These are phyloP conservation scores for Psettodes erumei DNA, from an alignment of 2,113 vertebrate species.

Conservation along the genomic window DNA sequence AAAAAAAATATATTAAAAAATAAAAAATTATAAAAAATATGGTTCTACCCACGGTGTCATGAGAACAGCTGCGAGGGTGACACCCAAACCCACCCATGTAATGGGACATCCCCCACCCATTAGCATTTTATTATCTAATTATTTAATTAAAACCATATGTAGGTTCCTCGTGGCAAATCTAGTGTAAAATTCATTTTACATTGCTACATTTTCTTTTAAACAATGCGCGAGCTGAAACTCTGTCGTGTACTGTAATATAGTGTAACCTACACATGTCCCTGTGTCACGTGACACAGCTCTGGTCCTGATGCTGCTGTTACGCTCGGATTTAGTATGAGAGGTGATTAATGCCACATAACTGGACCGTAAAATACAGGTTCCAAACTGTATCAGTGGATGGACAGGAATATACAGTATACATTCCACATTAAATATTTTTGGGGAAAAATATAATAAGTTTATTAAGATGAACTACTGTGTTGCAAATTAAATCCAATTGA, in stretches of 20 bases:
- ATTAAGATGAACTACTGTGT: too few species aligned
- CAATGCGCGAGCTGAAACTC: neutral
- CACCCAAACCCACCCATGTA: neutral
- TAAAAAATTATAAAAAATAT: too few species aligned
- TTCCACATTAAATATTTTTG: too few species aligned
- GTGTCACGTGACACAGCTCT: slow-evolving; percentile 54
- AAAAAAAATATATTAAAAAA: too few species aligned
- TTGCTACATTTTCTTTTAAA: neutral
- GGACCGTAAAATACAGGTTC: neutral
- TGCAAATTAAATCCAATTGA: too few species aligned
- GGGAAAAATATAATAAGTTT: too few species aligned
- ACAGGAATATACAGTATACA: neutral
- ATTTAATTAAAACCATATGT: neutral
- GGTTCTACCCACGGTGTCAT: too few species aligned
- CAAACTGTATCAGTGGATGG: neutral
- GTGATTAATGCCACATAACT: slow-evolving; percentile 46
- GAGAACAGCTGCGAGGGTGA: neutral
- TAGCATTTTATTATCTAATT: neutral
- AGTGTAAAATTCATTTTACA: too few species aligned
- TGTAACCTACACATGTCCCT: slow-evolving; percentile 10
- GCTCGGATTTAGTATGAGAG: neutral
- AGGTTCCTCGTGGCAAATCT: neutral
- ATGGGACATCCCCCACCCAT: neutral
- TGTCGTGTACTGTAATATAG: neutral
- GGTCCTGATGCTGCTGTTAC: slow-evolving; percentile 69